phyloP scores from a whole-genome alignment of 1,140 invertebrate species.

The Lasioglossum albipes region DNA sequence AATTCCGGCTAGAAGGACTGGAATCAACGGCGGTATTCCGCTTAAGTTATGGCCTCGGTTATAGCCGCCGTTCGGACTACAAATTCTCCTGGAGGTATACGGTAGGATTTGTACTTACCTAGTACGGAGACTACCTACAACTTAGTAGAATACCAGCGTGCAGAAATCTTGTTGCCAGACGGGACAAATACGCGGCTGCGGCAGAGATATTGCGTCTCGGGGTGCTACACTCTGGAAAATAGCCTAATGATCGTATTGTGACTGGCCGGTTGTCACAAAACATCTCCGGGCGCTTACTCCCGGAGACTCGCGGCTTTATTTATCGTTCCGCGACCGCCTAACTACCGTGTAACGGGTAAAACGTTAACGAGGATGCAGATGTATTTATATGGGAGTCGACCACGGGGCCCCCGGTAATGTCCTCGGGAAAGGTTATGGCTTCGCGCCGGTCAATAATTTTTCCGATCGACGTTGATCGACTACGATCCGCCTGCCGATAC shows the following conservation, averaged over 20 bases:
- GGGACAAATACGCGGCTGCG: conserved; percentile 64
- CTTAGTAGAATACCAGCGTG: conserved; percentile 61
- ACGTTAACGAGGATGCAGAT: conserved; percentile 51
- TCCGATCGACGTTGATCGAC: conserved; percentile 15
- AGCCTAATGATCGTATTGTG: conserved; percentile 66
- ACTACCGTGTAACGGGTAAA: conserved; percentile 34
- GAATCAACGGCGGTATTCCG: conserved; percentile 54
- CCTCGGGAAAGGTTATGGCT: conserved; percentile 5
- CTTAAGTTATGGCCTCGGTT: conserved; percentile 69
- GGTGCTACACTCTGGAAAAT: conserved; percentile 58
- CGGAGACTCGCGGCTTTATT: conserved; percentile 46
- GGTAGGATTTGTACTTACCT: conserved; percentile 70
- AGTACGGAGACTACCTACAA: conserved; percentile 64
- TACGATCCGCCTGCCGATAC: neutral
- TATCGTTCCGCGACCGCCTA: conserved; percentile 19
- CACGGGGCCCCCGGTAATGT: neutral
- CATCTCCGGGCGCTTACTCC: conserved; percentile 1
- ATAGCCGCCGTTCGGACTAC: conserved; percentile 67
- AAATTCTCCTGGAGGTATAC: conserved; percentile 65
- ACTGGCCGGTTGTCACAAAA: conserved; percentile 52
- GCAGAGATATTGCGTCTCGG: conserved; percentile 57
- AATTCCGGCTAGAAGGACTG: conserved; percentile 43
- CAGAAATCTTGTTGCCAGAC: conserved; percentile 65
- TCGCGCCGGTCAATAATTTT: conserved; percentile 18
- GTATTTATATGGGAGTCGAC: conserved; percentile 26